phyloP scores from a whole-genome alignment of 2,797 vertebrate species.

The Nasua narica region DNA sequence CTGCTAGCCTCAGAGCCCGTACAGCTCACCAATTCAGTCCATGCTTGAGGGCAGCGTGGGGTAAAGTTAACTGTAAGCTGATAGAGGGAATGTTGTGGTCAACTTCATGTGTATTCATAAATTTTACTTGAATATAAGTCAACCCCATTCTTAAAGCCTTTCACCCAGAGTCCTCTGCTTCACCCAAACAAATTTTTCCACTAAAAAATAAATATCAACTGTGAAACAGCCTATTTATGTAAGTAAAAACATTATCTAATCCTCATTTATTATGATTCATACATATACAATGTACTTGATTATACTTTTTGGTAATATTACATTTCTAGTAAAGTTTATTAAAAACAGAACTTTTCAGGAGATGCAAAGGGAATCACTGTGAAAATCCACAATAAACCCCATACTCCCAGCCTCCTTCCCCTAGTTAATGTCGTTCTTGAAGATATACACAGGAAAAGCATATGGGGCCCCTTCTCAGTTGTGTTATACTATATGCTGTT shows the following conservation, averaged over 20 bases:
- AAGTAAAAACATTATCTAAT: slow-evolving; percentile 74
- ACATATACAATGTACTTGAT: slow-evolving; percentile 68
- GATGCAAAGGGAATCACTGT: slow-evolving; percentile 68
- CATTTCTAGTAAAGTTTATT: slow-evolving; percentile 79
- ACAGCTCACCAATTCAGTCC: not conserved
- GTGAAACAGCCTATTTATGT: slow-evolving; percentile 66
- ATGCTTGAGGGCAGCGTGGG: fast-evolving
- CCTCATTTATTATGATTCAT: slow-evolving; percentile 71
- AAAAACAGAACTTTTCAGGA: slow-evolving; percentile 71
- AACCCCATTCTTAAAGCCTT: slow-evolving; percentile 11
- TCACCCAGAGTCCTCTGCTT: slow-evolving; percentile 45
- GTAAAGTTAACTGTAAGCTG: not conserved
- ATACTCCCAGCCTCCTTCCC: not conserved
- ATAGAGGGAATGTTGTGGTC: not conserved
- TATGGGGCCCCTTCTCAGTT: slow-evolving; percentile 44
- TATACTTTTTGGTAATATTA: slow-evolving; percentile 70
- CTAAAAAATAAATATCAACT: slow-evolving; percentile 65
- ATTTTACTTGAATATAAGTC: slow-evolving; percentile 47
- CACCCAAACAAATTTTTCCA: slow-evolving; percentile 61
- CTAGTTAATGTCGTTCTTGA: slow-evolving; percentile 62
- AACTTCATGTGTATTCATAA: not conserved
- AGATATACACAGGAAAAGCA: slow-evolving; percentile 58
- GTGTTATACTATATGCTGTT: slow-evolving; percentile 73
- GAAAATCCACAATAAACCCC: slow-evolving; percentile 74
- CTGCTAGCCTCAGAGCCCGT: not conserved